Evolutionary conservation across 2,888 invertebrate genomes (phyloP).

Genomic region (Atethmia centrago): DNA sequence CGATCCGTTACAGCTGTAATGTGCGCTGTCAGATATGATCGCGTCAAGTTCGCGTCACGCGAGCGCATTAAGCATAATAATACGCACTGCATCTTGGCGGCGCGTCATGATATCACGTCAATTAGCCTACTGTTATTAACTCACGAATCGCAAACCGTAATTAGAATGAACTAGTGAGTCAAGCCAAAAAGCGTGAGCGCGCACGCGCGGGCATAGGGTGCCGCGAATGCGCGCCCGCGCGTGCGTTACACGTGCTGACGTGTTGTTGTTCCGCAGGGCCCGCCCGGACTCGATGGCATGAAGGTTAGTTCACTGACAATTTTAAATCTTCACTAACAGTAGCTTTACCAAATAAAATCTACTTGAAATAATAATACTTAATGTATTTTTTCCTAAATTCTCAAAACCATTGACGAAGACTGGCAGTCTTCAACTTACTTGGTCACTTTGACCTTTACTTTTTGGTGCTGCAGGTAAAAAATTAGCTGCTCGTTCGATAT

Average conservation of each 20-base stretch:
- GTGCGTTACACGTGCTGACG: slow-evolving; percentile 64
- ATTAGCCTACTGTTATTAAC: slow-evolving; percentile 18
- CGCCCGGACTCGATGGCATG: slow-evolving; percentile 98
- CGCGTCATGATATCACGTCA: background rate
- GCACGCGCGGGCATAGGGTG: background rate
- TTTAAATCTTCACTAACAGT: background rate
- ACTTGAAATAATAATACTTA: background rate
- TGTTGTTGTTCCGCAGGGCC: slow-evolving; percentile 94
- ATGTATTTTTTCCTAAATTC: background rate
- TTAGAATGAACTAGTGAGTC: slow-evolving; percentile 8
- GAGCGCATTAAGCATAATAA: background rate
- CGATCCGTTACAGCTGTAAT: background rate
- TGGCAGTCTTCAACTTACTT: too few species aligned
- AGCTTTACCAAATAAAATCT: background rate
- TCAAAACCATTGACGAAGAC: background rate
- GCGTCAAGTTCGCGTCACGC: too few species aligned
- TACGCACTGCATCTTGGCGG: background rate
- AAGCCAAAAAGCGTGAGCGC: background rate
- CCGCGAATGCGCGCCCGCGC: slow-evolving; percentile 20
- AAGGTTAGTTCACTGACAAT: slow-evolving; percentile 93
- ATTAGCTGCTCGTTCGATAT: slow-evolving; percentile 1
- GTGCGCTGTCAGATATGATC: background rate
- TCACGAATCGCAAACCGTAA: slow-evolving; percentile 3
- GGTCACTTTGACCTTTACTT: background rate
- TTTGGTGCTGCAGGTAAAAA: slow-evolving; percentile 3